A percentile compares a stretch with the other conserved stretches of the same genome.
These are phyloP conservation scores for Linnaemya vulpina DNA, from an alignment of 2,888 invertebrate genomes.

Conservation along the genomic window DNA sequence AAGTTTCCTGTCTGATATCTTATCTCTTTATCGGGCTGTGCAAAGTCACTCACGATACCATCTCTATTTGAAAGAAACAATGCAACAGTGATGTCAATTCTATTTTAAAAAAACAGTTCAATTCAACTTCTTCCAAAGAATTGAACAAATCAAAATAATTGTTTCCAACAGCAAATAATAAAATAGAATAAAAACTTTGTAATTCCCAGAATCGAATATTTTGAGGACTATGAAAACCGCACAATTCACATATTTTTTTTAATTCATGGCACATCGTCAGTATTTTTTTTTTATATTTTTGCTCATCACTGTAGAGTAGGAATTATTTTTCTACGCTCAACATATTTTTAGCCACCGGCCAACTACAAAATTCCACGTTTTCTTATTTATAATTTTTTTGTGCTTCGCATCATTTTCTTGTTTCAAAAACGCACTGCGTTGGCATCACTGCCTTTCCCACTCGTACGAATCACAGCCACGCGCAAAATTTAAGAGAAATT, in stretches of 20 bases:
- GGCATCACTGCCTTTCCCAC: slow-evolving; percentile 6
- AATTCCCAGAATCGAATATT: too few species aligned
- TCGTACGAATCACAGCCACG: background rate
- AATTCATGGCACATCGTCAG: too few species aligned
- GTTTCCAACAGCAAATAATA: too few species aligned
- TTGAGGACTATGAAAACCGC: too few species aligned
- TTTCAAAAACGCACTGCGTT: background rate
- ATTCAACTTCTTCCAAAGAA: too few species aligned
- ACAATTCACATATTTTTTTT: too few species aligned
- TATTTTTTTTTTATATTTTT: too few species aligned
- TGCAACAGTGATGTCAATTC: slow-evolving; percentile 22
- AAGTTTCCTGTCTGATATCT: too few species aligned
- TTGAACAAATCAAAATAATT: too few species aligned
- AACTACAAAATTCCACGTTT: background rate
- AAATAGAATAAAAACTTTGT: too few species aligned
- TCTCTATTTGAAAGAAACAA: slow-evolving; percentile 3
- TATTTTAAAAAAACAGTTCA: background rate
- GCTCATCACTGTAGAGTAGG: background rate
- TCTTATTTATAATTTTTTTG: background rate
- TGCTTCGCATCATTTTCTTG: background rate
- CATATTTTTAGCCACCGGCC: background rate
- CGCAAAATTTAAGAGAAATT: slow-evolving; percentile 34
- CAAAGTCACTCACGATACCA: background rate
- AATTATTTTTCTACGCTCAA: background rate
- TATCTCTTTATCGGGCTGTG: background rate